Base-by-base conservation (phyloP, 2,113 vertebrate species). In the Trachemys scripta region DNA sequence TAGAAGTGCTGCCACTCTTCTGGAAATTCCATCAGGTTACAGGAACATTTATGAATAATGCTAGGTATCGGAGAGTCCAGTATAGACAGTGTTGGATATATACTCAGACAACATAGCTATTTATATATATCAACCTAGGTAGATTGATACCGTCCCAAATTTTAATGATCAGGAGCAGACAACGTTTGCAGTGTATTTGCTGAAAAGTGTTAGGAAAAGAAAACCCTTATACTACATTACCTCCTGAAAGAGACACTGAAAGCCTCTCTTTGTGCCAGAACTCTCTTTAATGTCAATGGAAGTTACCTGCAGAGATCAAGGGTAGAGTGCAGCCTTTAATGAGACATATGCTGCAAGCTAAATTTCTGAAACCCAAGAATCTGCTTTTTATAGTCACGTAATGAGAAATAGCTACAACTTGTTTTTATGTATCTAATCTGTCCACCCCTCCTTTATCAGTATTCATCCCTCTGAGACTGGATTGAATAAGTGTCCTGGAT, bases 71-170 rank as follows among this genome's bases (percentile, higher is more conserved):
- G 91, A 85, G 29, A 65, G 20, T 93, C 65, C 54, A 91, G 20
- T 90, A 96, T 92, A 97, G 93, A 88, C 96, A 84, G 56, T 86
- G 72, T 82, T 93, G 20, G 10, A 29, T 59, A 38, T 10, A 72
- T 8, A n/a, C 62, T 35, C 31, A 88, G 83, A 87, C 95, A 65
- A 94, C 84, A 96, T 96, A 94, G 92, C 95, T 89, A 95, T 93
- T 85, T 95, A 89, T 92, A 79, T 94, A 96, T n/a, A n/a, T 38
- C 8, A 72, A n/a, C 35, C 35, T 72, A 65, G 62, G 12, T n/a
- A 97, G 95, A 97, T 94, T 65, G 90, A 82, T 92, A 81, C 13
- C 6, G 57, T 94, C 85, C 88, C 89, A 97, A 91, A 87, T 94
- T 95, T 92, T 54, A 91, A 20, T 42, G 42, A 91, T 90, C 89